Evolutionary conservation across 2,888 invertebrate genomes (phyloP).

Genomic region (Eilema caniola): DNA sequence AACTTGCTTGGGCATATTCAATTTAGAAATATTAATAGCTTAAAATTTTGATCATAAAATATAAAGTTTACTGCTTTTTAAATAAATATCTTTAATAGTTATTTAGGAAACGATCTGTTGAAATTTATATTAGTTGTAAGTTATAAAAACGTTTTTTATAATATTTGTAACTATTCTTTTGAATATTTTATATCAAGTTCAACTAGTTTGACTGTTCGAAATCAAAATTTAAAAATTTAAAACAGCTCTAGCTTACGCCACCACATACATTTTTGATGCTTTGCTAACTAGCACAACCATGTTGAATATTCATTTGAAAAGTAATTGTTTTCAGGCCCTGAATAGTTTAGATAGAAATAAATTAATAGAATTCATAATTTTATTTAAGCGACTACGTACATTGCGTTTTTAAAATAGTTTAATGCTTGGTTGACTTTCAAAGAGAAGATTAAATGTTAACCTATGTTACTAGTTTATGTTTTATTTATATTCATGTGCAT

Average conservation of each 20-base stretch:
- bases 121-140: conserved; percentile 31
- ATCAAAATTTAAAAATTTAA: conserved; percentile 12
- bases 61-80: conserved; percentile 19
- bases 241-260: conserved; percentile 27
- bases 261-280: neutral
- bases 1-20: conserved; percentile 7
- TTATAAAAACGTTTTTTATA: conserved; percentile 23
- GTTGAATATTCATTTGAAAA: neutral
- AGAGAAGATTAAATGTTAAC: neutral
- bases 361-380: neutral
- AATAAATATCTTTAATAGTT: conserved; percentile 30
- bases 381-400: neutral
- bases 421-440: neutral
- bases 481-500: neutral
- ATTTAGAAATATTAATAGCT: conserved; percentile 21
- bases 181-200: conserved; percentile 26
- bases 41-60: conserved; percentile 22
- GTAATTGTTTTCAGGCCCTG: neutral
- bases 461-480: neutral
- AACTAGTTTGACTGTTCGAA: conserved; percentile 18
- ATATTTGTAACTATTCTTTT: conserved; percentile 25
- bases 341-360: neutral
- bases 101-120: conserved; percentile 35
- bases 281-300: neutral
- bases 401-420: neutral